phyloP scores from a whole-genome alignment of 1,140 invertebrate genomes.

The Meloidogyne exigua region DNA sequence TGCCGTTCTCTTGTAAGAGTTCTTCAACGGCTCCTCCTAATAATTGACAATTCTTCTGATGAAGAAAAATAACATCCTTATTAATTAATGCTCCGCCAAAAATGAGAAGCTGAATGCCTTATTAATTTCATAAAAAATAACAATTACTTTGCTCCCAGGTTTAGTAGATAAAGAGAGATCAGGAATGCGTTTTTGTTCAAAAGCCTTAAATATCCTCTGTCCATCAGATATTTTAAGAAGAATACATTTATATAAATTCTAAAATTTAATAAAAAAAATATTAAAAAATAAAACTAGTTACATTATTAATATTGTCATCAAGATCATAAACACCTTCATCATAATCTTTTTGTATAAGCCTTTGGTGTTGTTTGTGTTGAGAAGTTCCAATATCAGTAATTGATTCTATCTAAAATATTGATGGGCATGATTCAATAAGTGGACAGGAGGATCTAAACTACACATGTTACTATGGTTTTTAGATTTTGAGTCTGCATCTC shows the following conservation, averaged over 20 bases:
- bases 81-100: not conserved
- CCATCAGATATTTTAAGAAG: constrained; percentile 6
- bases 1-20: not conserved
- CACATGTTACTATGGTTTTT: too few species aligned
- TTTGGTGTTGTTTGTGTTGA: constrained; percentile 1
- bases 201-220: constrained; percentile 4
- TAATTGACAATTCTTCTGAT: constrained; percentile 4
- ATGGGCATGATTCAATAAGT: not conserved
- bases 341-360: not conserved
- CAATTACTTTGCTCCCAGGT: constrained; percentile 7
- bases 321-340: not conserved
- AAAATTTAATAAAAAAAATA: not conserved
- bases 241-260: not conserved
- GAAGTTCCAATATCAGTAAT: constrained; percentile 15
- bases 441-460: too few species aligned
- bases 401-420: constrained; percentile 8
- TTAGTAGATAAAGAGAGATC: not conserved
- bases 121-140: not conserved
- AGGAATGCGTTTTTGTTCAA: constrained; percentile 14
- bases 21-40: constrained; percentile 5
- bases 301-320: not conserved
- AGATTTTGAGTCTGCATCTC: too few species aligned
- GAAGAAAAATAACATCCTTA: not conserved
- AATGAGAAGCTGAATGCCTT: constrained; percentile 8
- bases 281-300: not conserved